Evolutionary conservation across 2,113 vertebrate genomes (phyloP).

Genomic region (Cyphomyrus plagiostoma): DNA sequence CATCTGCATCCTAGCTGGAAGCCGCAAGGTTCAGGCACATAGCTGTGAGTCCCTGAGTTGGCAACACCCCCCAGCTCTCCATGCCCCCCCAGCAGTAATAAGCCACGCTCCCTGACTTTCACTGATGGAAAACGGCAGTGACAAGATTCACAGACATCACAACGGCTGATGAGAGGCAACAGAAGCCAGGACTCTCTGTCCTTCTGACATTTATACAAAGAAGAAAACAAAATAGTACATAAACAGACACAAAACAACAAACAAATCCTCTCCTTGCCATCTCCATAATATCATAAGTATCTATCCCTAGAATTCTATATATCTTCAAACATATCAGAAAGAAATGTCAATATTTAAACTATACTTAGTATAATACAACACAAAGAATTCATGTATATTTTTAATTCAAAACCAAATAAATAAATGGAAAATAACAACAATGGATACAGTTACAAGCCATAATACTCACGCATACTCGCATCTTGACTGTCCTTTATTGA

Average conservation of each 20-base stretch:
- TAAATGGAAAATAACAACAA: background rate
- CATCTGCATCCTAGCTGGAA: background rate
- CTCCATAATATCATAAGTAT: background rate
- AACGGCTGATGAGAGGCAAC: slow-evolving; percentile 57
- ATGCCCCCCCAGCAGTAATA: slow-evolving; percentile 37
- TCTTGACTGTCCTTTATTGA: background rate
- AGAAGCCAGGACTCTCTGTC: slow-evolving; percentile 23
- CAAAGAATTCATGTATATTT: background rate
- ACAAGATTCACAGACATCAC: slow-evolving; percentile 68
- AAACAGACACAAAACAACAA: background rate
- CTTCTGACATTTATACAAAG: slow-evolving; percentile 50
- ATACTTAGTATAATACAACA: background rate
- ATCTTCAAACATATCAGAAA: background rate
- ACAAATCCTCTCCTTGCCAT: background rate
- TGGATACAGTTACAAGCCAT: background rate
- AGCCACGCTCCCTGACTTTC: slow-evolving; percentile 49
- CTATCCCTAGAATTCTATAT: background rate
- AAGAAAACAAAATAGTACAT: background rate
- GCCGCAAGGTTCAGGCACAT: background rate
- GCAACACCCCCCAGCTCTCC: slow-evolving; percentile 35
- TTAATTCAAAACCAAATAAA: background rate
- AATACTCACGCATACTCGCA: background rate
- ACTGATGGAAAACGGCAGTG: slow-evolving; percentile 70
- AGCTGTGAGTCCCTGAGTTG: background rate
- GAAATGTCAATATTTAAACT: background rate